A percentile compares a stretch with the other conserved stretches of the same genome.
Evolutionary conservation across 2,888 invertebrate genomes (phyloP).

Genomic region (Silvanus unidentatus): DNA sequence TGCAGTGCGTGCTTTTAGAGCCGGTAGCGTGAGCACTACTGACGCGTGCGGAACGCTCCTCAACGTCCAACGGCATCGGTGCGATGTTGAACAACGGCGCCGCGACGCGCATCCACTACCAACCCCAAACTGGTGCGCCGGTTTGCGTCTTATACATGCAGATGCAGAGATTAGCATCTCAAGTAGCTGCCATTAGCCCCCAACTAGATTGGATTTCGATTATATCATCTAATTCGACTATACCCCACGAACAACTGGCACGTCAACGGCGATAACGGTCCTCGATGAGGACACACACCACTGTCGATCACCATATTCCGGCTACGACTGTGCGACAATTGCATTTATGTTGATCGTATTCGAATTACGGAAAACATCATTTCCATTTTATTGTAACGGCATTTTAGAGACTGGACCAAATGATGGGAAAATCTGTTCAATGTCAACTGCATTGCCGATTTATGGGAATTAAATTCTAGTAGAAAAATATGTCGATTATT

Average conservation of each 20-base stretch:
- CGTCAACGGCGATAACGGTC: not conserved
- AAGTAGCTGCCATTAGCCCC: constrained; percentile 26
- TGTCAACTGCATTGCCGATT: too few relatives aligned
- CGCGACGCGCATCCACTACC: constrained; percentile 14
- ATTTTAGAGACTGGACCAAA: too few relatives aligned
- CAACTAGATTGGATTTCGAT: constrained; percentile 28
- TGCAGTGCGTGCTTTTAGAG: constrained; percentile 22
- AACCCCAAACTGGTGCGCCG: constrained; percentile 15
- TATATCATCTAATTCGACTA: constrained; percentile 17
- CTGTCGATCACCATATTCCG: not conserved
- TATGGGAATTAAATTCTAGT: too few relatives aligned
- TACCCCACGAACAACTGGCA: constrained; percentile 2
- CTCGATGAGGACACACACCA: not conserved
- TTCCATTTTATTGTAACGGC: too few relatives aligned
- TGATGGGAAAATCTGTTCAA: too few relatives aligned
- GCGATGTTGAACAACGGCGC: constrained; percentile 15
- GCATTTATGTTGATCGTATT: constrained; percentile 3
- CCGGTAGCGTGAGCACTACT: constrained; percentile 32
- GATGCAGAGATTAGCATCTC: constrained; percentile 29
- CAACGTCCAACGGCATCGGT: constrained; percentile 18
- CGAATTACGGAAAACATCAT: too few relatives aligned
- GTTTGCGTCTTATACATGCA: constrained; percentile 27
- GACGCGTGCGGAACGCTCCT: constrained; percentile 24
- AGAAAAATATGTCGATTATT: too few relatives aligned
- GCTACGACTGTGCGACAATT: constrained; percentile 5